Conservation (phyloP, 2,888 invertebrate species). For the Metallyticus violacea region DNA sequence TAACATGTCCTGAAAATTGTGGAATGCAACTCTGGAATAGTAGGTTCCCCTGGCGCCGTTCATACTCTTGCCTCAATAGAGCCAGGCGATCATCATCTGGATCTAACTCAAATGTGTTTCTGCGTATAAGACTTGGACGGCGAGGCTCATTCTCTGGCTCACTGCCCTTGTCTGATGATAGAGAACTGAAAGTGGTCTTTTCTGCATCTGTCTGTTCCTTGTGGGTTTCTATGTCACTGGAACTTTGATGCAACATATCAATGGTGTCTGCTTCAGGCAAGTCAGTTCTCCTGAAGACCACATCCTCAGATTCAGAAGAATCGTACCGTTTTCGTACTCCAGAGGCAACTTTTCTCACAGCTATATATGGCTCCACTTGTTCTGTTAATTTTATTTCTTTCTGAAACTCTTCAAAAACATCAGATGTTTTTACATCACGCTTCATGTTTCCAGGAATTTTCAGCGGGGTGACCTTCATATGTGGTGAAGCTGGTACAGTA, state of each 20-base stretch:
- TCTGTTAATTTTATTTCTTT: constrained; percentile 43
- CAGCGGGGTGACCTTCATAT: neutral
- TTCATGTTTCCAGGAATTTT: neutral
- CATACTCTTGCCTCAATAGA: constrained; percentile 53
- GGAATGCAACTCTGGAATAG: constrained; percentile 61
- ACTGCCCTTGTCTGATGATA: neutral
- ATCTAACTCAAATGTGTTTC: constrained; percentile 50
- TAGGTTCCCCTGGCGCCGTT: constrained; percentile 57
- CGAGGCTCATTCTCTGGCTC: neutral
- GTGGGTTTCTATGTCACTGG: too few species aligned
- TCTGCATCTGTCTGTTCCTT: neutral
- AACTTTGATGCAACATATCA: neutral
- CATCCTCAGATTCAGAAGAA: neutral
- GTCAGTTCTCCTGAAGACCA: neutral
- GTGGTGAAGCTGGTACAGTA: neutral
- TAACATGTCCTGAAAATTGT: constrained; percentile 57
- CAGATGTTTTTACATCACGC: constrained; percentile 32
- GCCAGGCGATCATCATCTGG: constrained; percentile 47
- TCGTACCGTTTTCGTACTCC: constrained; percentile 35
- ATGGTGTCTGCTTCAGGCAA: neutral
- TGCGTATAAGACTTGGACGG: constrained; percentile 41
- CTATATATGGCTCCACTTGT: constrained; percentile 39
- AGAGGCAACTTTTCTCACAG: neutral
- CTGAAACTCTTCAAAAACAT: constrained; percentile 42
- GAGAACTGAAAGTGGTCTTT: neutral